These are phyloP conservation scores for Drosophila anomelani DNA, from an alignment of 2,888 invertebrate genomes.

Conservation along the genomic window DNA sequence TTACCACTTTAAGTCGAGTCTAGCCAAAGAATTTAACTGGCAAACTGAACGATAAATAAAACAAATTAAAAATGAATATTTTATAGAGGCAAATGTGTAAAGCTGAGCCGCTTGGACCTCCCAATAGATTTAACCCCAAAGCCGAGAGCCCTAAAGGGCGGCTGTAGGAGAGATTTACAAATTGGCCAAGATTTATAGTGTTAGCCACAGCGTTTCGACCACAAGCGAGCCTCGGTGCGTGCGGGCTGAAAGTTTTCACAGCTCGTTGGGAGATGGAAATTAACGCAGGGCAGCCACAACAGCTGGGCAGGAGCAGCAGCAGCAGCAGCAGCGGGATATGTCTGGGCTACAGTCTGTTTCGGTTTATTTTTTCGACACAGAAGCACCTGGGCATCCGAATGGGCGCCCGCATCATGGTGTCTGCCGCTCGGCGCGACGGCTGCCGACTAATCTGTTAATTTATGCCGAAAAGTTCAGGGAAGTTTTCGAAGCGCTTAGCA, in stretches of 20 bases:
- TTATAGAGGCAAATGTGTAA: conserved; percentile 43
- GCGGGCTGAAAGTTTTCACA: conserved; percentile 51
- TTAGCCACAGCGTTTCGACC: conserved; percentile 23
- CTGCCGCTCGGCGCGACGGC: conserved; percentile 29
- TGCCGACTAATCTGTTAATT: conserved; percentile 74
- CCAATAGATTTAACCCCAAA: conserved; percentile 10
- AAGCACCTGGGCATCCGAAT: conserved; percentile 36
- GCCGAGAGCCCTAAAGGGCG: background rate
- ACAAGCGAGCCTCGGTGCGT: conserved; percentile 44
- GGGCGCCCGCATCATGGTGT: conserved; percentile 23
- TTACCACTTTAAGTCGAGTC: too few relatives aligned
- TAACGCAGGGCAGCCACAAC: conserved; percentile 31
- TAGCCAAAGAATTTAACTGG: background rate
- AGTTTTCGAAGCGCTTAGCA: conserved; percentile 71
- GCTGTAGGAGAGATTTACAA: conserved; percentile 59
- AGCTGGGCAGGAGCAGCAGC: conserved; percentile 17
- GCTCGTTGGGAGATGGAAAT: conserved; percentile 35
- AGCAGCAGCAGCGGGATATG: conserved; percentile 12
- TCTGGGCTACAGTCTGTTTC: conserved; percentile 5
- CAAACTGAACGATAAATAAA: conserved; percentile 37
- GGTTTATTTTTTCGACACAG: conserved; percentile 41
- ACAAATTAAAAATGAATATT: conserved; percentile 49
- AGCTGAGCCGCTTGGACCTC: conserved; percentile 43
- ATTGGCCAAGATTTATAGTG: conserved; percentile 69
- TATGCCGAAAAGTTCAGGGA: conserved; percentile 73